Evolutionary conservation across 2,888 invertebrate species (phyloP).

Genomic region (Alviniconcha strummeri): DNA sequence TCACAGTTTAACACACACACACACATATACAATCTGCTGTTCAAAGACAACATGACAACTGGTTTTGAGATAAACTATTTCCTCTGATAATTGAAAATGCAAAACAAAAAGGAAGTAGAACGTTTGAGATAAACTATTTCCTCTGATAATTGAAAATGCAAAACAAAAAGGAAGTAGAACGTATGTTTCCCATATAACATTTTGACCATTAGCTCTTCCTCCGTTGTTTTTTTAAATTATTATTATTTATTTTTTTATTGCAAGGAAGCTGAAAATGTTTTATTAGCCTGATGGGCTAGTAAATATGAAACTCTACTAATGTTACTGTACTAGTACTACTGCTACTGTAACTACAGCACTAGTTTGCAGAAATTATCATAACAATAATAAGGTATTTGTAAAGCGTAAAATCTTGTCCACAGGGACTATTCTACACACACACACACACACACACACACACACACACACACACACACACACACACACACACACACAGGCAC

Average conservation of each 20-base stretch:
- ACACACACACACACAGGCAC: neutral
- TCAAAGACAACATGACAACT: neutral
- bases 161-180: neutral
- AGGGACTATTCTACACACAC: neutral
- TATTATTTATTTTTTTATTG: neutral
- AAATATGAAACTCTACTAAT: too few relatives aligned
- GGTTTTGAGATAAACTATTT: neutral
- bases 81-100: neutral
- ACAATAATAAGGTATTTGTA: neutral
- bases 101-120: neutral
- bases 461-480: neutral
- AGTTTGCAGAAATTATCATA: too few relatives aligned
- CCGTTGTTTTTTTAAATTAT: neutral
- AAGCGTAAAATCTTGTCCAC: neutral
- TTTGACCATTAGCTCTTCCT: neutral
- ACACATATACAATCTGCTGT: neutral
- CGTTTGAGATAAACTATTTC: neutral
- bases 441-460: neutral
- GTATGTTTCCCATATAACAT: neutral
- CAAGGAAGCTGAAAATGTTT: too few relatives aligned
- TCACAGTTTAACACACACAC: neutral
- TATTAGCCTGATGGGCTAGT: too few relatives aligned
- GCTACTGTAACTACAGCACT: too few relatives aligned
- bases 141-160: neutral
- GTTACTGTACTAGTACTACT: too few relatives aligned